These are phyloP conservation scores for Odontomyia ornata DNA, from an alignment of 2,888 invertebrate genomes.

Conservation along the genomic window DNA sequence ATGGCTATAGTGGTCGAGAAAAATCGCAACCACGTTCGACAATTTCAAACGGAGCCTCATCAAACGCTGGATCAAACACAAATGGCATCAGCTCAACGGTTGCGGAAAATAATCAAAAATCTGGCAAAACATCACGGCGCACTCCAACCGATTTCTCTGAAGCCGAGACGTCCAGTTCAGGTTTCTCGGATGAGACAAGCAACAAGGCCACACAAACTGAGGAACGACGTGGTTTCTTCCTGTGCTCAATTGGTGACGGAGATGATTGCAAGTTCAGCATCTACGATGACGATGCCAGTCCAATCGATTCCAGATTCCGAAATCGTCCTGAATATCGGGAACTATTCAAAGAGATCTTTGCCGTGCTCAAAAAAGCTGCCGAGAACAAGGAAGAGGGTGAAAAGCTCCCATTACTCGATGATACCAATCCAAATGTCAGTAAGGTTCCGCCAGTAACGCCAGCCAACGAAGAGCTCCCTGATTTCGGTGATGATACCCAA, in stretches of 20 bases:
- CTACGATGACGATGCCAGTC: constrained; percentile 81
- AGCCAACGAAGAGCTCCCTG: constrained; percentile 72
- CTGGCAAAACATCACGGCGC: constrained; percentile 71
- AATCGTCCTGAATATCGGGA: constrained; percentile 84
- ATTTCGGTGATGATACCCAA: constrained; percentile 71
- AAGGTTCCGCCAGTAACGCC: constrained; percentile 77
- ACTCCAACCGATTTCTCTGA: constrained; percentile 86
- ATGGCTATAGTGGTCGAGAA: constrained; percentile 65
- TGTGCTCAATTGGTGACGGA: constrained; percentile 86
- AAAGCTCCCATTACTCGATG: constrained; percentile 76
- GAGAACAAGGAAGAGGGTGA: constrained; percentile 84
- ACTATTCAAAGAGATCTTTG: constrained; percentile 84
- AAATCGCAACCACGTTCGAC: constrained; percentile 15
- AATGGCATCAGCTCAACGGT: background rate
- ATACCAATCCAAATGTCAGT: constrained; percentile 64
- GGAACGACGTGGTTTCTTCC: constrained; percentile 79
- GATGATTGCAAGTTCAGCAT: constrained; percentile 87
- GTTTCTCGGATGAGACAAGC: constrained; percentile 84
- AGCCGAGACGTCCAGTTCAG: constrained; percentile 85
- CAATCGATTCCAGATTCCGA: constrained; percentile 82
- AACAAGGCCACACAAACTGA: constrained; percentile 87
- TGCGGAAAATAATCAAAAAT: constrained; percentile 49
- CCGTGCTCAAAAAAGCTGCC: constrained; percentile 82
- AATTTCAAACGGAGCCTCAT: background rate
- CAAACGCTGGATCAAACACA: background rate